phyloP scores from a whole-genome alignment of 1,140 invertebrate genomes.

The Sinella curviseta region DNA sequence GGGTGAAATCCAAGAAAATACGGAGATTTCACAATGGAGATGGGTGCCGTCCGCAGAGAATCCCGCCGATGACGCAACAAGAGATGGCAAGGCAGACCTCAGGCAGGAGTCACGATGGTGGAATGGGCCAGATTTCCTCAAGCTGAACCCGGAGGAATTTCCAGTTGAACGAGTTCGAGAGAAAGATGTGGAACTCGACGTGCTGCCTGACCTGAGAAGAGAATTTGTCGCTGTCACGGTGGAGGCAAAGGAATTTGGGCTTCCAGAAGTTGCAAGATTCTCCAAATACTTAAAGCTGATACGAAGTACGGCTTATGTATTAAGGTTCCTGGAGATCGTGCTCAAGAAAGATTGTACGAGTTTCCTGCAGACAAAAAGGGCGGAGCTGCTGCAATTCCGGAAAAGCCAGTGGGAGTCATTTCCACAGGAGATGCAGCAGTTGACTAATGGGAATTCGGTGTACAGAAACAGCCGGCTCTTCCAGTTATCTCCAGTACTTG shows the following conservation, averaged over 20 bases:
- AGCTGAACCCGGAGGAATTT: not conserved
- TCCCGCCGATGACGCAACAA: constrained; percentile 20
- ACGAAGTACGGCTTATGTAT: not conserved
- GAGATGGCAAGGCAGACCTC: not conserved
- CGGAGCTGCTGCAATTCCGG: not conserved
- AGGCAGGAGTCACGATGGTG: not conserved
- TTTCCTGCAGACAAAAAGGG: no score
- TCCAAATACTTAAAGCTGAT: not conserved
- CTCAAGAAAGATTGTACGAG: not conserved
- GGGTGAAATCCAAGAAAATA: constrained; percentile 7
- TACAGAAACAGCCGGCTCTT: not conserved
- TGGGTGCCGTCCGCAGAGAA: constrained; percentile 11
- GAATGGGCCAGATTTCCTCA: not conserved
- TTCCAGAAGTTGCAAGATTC: not conserved
- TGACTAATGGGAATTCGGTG: not conserved
- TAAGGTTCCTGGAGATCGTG: not conserved
- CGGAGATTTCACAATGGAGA: not conserved
- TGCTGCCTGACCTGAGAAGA: no score
- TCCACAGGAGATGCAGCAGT: not conserved
- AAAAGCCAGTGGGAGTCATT: not conserved
- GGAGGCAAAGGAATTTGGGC: not conserved
- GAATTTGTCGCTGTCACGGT: not conserved
- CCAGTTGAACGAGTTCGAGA: not conserved
- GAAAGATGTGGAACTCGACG: no score
- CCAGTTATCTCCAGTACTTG: not conserved